Evolutionary conservation across 2,888 invertebrate genomes (phyloP), one percentile per base, ranked within the genome.

Genomic region (Cephus sareptanus): DNA sequence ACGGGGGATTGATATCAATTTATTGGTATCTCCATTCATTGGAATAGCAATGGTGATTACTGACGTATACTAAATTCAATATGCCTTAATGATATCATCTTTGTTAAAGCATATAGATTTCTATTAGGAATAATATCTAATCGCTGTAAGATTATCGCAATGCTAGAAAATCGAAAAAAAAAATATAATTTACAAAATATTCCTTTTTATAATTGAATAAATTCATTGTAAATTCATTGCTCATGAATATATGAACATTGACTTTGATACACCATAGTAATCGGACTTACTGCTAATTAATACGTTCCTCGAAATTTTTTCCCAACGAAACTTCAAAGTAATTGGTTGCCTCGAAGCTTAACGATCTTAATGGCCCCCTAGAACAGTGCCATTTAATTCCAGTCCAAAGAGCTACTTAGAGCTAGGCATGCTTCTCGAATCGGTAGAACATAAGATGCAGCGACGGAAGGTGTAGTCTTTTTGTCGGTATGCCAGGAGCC

Each of bases 251-350:
- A 23, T 56, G 11, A 33, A 71, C 31, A 31, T 31, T 71, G 12
- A 12, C 31, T 31, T 71, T 56, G 23, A 9, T 56, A 1, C 23
- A 56, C 15, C 9, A 23, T 9, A 56, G 56, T 23, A 23, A 56
- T 56, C 56, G 23, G 23, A 56, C 56, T 9, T 23, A 34, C 33
- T 71, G 69, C 31, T 40, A 12, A 31, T 77, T 82, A 84, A 85
- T 84, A 81, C 80, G 75, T 85, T 85, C 85, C 78, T 37, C 78
- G 81, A 85, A 85, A 76, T 80, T 83, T 84, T 75, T 79, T 82
- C 78, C 80, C 80, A 80, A 85, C 79, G 81, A 74, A 75, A 79
- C 78, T 75, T 81, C 68, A 34, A 76, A 75, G 73, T 83, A 85
- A 85, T 85, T 81, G 79, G 78, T 82, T 74, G 80, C 74, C 75